Evolutionary conservation across 2,888 invertebrate species (phyloP).

Genomic region (Theristus sp.): DNA sequence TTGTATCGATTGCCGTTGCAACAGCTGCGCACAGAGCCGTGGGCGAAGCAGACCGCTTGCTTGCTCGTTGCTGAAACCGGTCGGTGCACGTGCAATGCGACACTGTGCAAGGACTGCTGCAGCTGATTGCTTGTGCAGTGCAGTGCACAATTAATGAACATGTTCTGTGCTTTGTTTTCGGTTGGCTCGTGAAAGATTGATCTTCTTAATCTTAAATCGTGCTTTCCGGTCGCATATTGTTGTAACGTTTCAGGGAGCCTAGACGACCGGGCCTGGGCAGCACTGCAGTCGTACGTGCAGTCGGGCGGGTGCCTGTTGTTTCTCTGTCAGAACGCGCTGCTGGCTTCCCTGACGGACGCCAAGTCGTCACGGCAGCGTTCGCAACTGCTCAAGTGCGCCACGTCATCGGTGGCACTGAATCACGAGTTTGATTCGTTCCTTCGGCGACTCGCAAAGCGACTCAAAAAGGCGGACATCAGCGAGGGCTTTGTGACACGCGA

Average conservation of each 20-base stretch:
- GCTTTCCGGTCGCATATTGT: too few species aligned
- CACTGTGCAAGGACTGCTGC: too few species aligned
- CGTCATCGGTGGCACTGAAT: too few species aligned
- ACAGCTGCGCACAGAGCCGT: neutral
- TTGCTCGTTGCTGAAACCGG: slow-evolving; percentile 20
- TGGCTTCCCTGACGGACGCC: slow-evolving; percentile 18
- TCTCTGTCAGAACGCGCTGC: slow-evolving; percentile 24
- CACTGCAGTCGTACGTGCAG: neutral
- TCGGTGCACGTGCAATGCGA: too few species aligned
- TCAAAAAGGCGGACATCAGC: slow-evolving; percentile 11
- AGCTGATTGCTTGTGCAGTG: too few species aligned
- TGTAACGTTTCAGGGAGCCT: neutral
- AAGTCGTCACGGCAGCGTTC: slow-evolving; percentile 17
- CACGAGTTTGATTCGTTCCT: slow-evolving; percentile 26
- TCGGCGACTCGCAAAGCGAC: slow-evolving; percentile 17
- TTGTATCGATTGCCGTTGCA: neutral
- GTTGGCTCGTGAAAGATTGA: too few species aligned
- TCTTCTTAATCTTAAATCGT: too few species aligned
- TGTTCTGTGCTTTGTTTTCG: too few species aligned
- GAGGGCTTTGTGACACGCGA: neutral
- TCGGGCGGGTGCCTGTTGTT: slow-evolving; percentile 24
- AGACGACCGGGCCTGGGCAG: neutral
- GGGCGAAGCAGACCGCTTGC: slow-evolving; percentile 11
- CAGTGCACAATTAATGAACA: too few species aligned
- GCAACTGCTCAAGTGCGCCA: slow-evolving; percentile 10